Base-by-base conservation (phyloP, 2,888 invertebrate genomes). In the Ichneumon xanthorius region DNA sequence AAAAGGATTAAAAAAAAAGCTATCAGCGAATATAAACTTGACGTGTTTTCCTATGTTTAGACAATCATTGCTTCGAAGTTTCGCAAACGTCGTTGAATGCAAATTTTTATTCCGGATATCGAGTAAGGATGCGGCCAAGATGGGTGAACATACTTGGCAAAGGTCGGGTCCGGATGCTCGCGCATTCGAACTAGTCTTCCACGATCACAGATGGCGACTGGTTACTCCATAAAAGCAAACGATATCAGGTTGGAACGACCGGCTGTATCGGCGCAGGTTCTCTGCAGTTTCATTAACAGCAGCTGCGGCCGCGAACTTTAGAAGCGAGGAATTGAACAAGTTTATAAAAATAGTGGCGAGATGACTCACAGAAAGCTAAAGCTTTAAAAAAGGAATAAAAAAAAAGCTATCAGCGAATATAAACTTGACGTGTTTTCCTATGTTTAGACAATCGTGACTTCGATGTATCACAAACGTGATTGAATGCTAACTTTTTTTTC, bases 161-260 rank as follows among this genome's bases (percentile, higher is more conserved):
- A 63, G 77, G 75, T 85, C 72, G 81, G 72, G 61, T 6, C 22
- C 7, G n/a, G 40, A 19, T 16, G 14, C 75, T 78, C 40, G 68
- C 45, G 40, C 55, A 67, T 65, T 5, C 19, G 33, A 67, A 79
- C 55, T 70, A 73, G 40, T 22, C 48, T 55, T 33, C 33, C 70
- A 75, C 37, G 77, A 45, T 33, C 72, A 86, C 78, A 76, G 77
- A 86, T 84, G 65, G 77, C 88, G 86, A 88, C 89, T 88, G 89
- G 88, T 89, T 90, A 88, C 88, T 88, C 88, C 88, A 87, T 78
- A 79, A 61, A 19, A 30, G 81, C 67, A 55, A 86, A 88, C 89
- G 89, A 90, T 80, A 82, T 89, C 89, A 89, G 90, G 14, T 14
- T 11, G 14, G 16, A 48, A 48, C 16, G 16, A 14, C 48, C 5